phyloP scores from a whole-genome alignment of 2,888 invertebrate genomes.

The Netelia virgata region DNA sequence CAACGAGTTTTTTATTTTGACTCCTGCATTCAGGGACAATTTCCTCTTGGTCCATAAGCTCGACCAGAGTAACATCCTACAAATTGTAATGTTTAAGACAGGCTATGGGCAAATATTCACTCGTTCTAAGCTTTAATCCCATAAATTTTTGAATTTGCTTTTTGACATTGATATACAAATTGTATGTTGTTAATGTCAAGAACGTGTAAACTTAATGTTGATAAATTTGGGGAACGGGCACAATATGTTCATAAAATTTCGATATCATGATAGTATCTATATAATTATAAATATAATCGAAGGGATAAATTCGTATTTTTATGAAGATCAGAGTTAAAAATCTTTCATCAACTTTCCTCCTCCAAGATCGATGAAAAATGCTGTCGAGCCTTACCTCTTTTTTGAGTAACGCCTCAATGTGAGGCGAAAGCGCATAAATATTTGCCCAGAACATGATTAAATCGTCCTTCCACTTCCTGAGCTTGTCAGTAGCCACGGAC shows the following conservation, averaged over 20 bases:
- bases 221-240: too few species aligned
- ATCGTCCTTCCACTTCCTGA: slow-evolving; percentile 67
- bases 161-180: slow-evolving; percentile 24
- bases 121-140: neutral
- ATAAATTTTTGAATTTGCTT: neutral
- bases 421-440: slow-evolving; percentile 90
- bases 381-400: slow-evolving; percentile 89
- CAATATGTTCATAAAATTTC: too few species aligned
- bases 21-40: slow-evolving; percentile 98
- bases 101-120: neutral
- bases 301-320: slow-evolving; percentile 70
- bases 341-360: slow-evolving; percentile 83
- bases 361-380: slow-evolving; percentile 2
- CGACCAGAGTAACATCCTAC: slow-evolving; percentile 95
- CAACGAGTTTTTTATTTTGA: slow-evolving; percentile 95
- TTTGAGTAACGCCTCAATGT: slow-evolving; percentile 91
- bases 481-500: slow-evolving; percentile 64
- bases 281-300: neutral
- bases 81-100: slow-evolving; percentile 78
- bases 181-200: neutral
- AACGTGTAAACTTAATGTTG: too few species aligned
- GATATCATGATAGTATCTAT: too few species aligned
- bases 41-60: slow-evolving; percentile 97
- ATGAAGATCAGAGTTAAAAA: slow-evolving; percentile 85
- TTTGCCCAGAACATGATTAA: slow-evolving; percentile 93